A percentile compares a stretch with the other conserved stretches of the same genome.
Evolutionary conservation across 2,888 invertebrate species (phyloP).

Genomic region (Plutella xylostella): DNA sequence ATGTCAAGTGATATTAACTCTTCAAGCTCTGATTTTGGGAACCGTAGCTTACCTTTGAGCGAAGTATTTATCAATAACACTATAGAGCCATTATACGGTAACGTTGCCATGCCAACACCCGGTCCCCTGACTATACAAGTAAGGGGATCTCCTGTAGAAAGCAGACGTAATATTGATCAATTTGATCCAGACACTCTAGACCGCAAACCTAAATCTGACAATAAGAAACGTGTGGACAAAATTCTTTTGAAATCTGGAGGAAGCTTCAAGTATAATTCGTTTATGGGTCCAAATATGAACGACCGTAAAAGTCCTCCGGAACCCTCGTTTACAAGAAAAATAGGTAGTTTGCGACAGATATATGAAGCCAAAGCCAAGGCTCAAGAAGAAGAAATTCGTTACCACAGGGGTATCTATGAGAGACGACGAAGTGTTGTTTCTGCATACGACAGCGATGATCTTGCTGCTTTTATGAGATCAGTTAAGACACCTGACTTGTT

Average conservation of each 20-base stretch:
- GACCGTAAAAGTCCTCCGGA: constrained; percentile 31
- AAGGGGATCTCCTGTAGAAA: constrained; percentile 77
- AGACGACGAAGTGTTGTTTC: constrained; percentile 41
- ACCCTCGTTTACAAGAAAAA: constrained; percentile 65
- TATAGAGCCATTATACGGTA: constrained; percentile 64
- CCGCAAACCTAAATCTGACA: constrained; percentile 71
- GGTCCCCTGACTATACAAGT: constrained; percentile 87
- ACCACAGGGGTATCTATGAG: constrained; percentile 29
- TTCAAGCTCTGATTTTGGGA: constrained; percentile 43
- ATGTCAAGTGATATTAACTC: constrained; percentile 23
- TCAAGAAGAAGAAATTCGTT: constrained; percentile 33
- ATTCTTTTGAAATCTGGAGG: constrained; percentile 75
- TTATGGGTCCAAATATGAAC: constrained; percentile 32
- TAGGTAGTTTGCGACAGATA: constrained; percentile 81
- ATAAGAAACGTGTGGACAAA: constrained; percentile 55
- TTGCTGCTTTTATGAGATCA: constrained; percentile 37
- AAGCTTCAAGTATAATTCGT: constrained; percentile 74
- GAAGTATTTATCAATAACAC: constrained; percentile 77
- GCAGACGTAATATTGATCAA: constrained; percentile 75
- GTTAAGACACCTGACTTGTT: constrained; percentile 45
- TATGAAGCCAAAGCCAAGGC: constrained; percentile 77
- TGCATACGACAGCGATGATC: constrained; percentile 37
- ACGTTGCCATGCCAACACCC: constrained; percentile 65
- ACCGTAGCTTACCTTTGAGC: constrained; percentile 61
- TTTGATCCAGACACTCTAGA: constrained; percentile 90